Evolutionary conservation across 2,797 vertebrate genomes (phyloP), one percentile per base, ranked within the genome.

Genomic region (Molossus alvarezi): DNA sequence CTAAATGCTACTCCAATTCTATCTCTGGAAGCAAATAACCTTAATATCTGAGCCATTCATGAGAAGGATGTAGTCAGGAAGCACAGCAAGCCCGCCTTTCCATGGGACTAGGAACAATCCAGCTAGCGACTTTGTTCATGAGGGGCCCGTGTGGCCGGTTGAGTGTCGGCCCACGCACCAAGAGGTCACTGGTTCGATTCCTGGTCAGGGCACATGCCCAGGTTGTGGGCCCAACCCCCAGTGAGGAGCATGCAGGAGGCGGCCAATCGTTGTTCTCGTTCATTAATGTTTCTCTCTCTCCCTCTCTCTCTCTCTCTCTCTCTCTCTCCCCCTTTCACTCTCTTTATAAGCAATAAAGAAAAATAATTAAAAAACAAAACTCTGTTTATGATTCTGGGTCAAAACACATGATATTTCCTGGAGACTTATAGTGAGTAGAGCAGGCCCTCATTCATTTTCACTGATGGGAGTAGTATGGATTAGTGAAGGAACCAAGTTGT

Each of bases 31-130:
- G 62, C 58, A 91, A 64, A 69, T 60, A 62, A 65, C 25, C 41
- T 79, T 69, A 71, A 51, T 58, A 69, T 76, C 62, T 25, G 67
- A 60, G 84, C 65, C 8, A 5, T 62, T 81, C 60, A 55, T 25
- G 6, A 72, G 80, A 80, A 96, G 84, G 60, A 87, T 23, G 25
- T 64, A 79, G 37, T 55, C 37, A 62, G 60, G 55, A 96, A 89
- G 29, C 5, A 17, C 51, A 48, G 29, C 20, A 15, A 58, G 41
- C 69, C 17, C 21, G 10, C 18, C 45, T 80, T 92, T 85, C 69
- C 73, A 79, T 17, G 65, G n/a, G 7, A 41, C 4, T 29, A 23
- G 48, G 51, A 77, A 71, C 20, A 72, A 20, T 29, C 15, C 0
- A 6, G 15, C 9, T 84, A 23, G 69, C 80, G 67, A 48, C 65